These are phyloP conservation scores for Clunio marinus DNA, from an alignment of 2,888 invertebrate genomes.

Conservation along the genomic window DNA sequence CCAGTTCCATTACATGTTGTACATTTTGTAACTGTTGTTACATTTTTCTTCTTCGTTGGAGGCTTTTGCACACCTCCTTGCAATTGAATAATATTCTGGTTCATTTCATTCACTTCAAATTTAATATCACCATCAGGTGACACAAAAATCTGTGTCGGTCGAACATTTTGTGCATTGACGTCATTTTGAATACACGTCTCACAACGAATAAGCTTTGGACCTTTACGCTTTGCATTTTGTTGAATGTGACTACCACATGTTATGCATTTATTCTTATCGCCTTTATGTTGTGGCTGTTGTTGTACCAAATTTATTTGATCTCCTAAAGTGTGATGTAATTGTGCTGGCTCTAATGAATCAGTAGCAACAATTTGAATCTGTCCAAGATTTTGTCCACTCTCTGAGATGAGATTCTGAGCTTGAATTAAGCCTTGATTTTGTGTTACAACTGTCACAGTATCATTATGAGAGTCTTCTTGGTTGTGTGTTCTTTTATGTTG, in stretches of 20 bases:
- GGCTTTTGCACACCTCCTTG: constrained; percentile 39
- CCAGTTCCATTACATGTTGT: constrained; percentile 87
- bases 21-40: constrained; percentile 66
- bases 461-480: constrained; percentile 53
- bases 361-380: constrained; percentile 60
- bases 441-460: constrained; percentile 58
- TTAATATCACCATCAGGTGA: constrained; percentile 61
- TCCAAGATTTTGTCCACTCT: constrained; percentile 51
- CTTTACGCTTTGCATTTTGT: constrained; percentile 59
- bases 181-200: constrained; percentile 61
- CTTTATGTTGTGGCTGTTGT: constrained; percentile 43
- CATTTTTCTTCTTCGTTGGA: constrained; percentile 14
- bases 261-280: constrained; percentile 58
- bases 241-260: constrained; percentile 58
- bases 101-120: constrained; percentile 55
- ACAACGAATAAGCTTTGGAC: constrained; percentile 59
- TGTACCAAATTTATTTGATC: constrained; percentile 23
- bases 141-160: constrained; percentile 60
- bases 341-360: constrained; percentile 49
- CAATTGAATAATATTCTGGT: constrained; percentile 36
- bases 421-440: constrained; percentile 44
- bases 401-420: constrained; percentile 50
- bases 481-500: constrained; percentile 81
- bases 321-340: constrained; percentile 40
- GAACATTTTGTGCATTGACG: constrained; percentile 47